Base-by-base conservation (phyloP, 2,113 vertebrate species). In the Pantherophis guttatus region DNA sequence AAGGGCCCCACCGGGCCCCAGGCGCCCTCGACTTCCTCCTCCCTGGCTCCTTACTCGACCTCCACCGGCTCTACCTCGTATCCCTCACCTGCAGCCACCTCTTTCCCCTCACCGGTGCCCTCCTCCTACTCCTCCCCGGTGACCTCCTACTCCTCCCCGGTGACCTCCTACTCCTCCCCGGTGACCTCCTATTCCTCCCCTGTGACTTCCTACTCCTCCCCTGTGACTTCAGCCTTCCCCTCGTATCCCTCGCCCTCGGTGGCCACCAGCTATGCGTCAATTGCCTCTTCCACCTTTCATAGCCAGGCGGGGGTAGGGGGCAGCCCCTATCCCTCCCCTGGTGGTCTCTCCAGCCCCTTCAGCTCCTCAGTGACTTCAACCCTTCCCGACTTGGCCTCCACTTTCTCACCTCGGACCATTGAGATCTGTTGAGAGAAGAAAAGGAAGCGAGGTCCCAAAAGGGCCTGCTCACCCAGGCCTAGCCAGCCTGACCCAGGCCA, bases 371-470 rank as follows among this genome's bases (percentile, higher is more conserved):
- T 98, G 93, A 98, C 98, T 94, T 98, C 99, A 50, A 98, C 98
- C 5, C 98, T 99, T 94, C 98, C 99, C 97, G 99, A 99, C 97
- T 98, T 99, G 98, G 98, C 99, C 3, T 96, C 98, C 52, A 98
- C 99, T 11, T 99, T 99, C 96, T 99, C 99, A 94, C 99, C 99
- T 94, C 98, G 99, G 98, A 99, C 99, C 98, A 99, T 99, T 93
- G 99, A 99, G 97, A 99, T 99, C 97, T 99, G 99, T 98, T 99
- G 98, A 98, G 97, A 94, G 92, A 52, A 91, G 89, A 26, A 90
- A 54, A 65, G 4, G 59, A 70, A 70, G 29, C 12, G 62, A 39
- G 33, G 75, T 21, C 75, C 75, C 75, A 0, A 44, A 44, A 21
- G 17, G 75, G 33, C 33, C 33, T 81, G 75, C 2, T 81, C 29